A percentile compares a stretch with the other conserved stretches of the same genome.
Conservation (phyloP, 2,113 vertebrate genomes). For the Lophotis ruficrista region DNA sequence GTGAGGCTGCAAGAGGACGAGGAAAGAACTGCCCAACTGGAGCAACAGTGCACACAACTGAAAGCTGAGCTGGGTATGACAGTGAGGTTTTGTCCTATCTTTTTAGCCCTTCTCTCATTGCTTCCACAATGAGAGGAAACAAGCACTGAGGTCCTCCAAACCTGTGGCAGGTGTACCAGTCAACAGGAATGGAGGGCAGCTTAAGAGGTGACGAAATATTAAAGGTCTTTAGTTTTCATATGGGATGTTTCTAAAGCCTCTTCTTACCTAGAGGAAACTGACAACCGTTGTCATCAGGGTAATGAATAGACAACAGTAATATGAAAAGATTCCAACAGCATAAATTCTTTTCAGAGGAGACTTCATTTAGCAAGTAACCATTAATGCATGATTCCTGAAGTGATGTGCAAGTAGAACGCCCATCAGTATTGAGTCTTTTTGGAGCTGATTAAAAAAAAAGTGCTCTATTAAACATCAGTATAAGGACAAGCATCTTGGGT, state of each 20-base stretch:
- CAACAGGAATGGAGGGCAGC: background rate
- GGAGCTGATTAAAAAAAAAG: background rate
- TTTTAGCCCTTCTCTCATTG: background rate
- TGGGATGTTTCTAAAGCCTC: background rate
- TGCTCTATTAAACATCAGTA: background rate
- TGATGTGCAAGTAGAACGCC: background rate
- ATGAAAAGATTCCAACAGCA: background rate
- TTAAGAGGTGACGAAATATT: background rate
- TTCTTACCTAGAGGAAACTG: background rate
- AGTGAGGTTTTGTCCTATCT: background rate
- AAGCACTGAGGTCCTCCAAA: background rate
- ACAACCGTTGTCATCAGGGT: background rate
- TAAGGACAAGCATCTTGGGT: background rate
- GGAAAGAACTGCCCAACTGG: slow-evolving; percentile 48
- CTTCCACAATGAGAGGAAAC: background rate
- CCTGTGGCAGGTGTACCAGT: background rate
- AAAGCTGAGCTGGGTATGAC: slow-evolving; percentile 71
- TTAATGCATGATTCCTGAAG: background rate
- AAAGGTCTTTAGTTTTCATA: background rate
- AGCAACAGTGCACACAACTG: slow-evolving; percentile 61
- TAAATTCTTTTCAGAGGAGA: background rate
- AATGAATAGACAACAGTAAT: background rate
- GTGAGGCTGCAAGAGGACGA: slow-evolving; percentile 65
- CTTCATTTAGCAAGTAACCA: background rate
- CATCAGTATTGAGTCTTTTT: background rate